Percentiles rank a stretch among this genome's conserved stretches.
Evolutionary conservation across 64 coral and sea anemone species (phyloP).

Genomic region (Pocillopora verrucosa): DNA sequence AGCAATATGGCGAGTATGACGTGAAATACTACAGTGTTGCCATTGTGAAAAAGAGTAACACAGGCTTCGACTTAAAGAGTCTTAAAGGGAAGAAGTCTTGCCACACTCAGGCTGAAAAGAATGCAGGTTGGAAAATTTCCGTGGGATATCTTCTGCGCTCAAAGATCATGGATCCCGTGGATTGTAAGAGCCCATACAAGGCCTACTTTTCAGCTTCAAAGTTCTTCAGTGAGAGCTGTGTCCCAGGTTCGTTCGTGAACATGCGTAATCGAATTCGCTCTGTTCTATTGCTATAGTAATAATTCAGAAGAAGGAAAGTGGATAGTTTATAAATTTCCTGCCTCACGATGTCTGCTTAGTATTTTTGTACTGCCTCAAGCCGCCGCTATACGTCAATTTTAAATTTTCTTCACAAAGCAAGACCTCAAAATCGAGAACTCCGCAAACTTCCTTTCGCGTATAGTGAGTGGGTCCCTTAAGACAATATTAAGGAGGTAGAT

Average conservation of each 20-base stretch:
- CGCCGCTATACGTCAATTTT: too few relatives aligned
- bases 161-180: background rate
- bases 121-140: constrained; percentile 57
- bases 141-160: constrained; percentile 45
- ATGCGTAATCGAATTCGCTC: too few relatives aligned
- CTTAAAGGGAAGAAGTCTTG: constrained; percentile 72
- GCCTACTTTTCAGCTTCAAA: constrained; percentile 37
- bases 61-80: constrained; percentile 10
- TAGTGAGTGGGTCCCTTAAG: too few relatives aligned
- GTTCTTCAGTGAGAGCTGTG: constrained; percentile 68
- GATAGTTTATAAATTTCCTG: too few relatives aligned
- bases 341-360: too few relatives aligned
- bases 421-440: too few relatives aligned
- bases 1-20: constrained; percentile 42
- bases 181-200: background rate
- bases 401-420: too few relatives aligned
- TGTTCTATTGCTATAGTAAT: too few relatives aligned
- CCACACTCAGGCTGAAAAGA: constrained; percentile 61
- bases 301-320: too few relatives aligned
- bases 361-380: too few relatives aligned
- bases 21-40: constrained; percentile 53
- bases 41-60: constrained; percentile 34
- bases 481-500: too few relatives aligned
- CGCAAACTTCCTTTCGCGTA: too few relatives aligned
- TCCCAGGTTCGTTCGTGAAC: constrained; percentile 40